Evolutionary conservation across 2,113 vertebrate species (phyloP), one percentile per base, ranked within the genome.

Genomic region (Hiodon alosoides): DNA sequence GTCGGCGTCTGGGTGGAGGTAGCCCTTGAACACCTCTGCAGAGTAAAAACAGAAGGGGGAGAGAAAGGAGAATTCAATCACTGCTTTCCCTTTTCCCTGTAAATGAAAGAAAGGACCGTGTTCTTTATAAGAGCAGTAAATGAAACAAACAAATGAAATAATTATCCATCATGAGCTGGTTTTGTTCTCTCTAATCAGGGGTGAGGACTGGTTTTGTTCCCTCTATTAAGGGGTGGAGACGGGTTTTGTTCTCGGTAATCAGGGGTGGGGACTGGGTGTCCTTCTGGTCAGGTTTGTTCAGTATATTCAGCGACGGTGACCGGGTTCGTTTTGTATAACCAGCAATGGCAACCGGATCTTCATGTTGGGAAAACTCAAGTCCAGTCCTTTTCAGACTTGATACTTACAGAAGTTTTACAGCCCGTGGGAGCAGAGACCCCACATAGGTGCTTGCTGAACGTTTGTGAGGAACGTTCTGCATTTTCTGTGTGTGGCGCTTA

Each of bases 11-110:
- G 89, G 84, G 57, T 82, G 83, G 57, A 94, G 71, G 83, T 93
- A 94, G 67, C 92, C 92, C 86, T 92, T 93, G 81, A 99, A 79
- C 80, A 97, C 87, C 47, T 89, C 96, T 98, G 85, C 70, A 60
- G 0, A 62, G 31, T 74, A 67, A 62, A 13, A n/a, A 64, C 48
- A 47, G 62, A 62, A 54, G 76, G 10, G 54, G 51, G 2, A 73
- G 60, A 51, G 60, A 47, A 69, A 54, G 69, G 74, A 79, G 47
- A 74, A 83, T 86, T 83, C 13, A 76, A 81, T 71, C 68, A 80
- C 77, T 16, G 68, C 17, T 47, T 5, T 14, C 58, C 13, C 8
- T 4, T 48, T 14, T 7, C 7, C 48, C 50, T 11, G 7, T 17
- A 47, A 11, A 67, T 13, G 6, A 16, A 61, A 11, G 14, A 64